Conservation (phyloP, 2,797 vertebrate genomes). For the Ciconia nigra region DNA sequence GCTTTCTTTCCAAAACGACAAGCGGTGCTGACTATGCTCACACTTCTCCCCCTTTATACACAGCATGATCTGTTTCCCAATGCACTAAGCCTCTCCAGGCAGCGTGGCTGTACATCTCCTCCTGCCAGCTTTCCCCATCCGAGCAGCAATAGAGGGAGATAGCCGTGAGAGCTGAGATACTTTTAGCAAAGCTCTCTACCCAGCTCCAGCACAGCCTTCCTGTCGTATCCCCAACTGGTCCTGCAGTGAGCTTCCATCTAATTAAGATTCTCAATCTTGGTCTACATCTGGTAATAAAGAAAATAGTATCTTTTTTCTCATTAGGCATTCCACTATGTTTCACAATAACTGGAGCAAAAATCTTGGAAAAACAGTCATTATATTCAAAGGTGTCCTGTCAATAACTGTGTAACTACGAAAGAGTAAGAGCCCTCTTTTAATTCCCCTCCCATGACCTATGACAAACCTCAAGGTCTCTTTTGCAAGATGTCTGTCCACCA, state of each 20-base stretch:
- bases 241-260: neutral
- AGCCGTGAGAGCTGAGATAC: neutral
- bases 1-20: neutral
- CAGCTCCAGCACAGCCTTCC: neutral
- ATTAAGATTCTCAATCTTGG: neutral
- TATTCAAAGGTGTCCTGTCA: neutral
- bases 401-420: neutral
- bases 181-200: neutral
- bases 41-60: neutral
- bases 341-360: neutral
- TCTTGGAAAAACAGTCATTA: neutral
- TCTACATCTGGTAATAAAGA: neutral
- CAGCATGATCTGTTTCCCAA: neutral
- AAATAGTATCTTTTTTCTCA: neutral
- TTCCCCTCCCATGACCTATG: neutral
- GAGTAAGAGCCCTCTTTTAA: neutral
- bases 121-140: neutral
- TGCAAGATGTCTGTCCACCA: neutral
- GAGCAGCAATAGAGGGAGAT: neutral
- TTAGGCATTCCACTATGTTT: neutral
- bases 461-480: neutral
- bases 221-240: accelerated
- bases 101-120: neutral
- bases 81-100: accelerated
- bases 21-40: neutral